Evolutionary conservation across 2,888 invertebrate species (phyloP).

Genomic region (Harpagoxenus sublaevis): DNA sequence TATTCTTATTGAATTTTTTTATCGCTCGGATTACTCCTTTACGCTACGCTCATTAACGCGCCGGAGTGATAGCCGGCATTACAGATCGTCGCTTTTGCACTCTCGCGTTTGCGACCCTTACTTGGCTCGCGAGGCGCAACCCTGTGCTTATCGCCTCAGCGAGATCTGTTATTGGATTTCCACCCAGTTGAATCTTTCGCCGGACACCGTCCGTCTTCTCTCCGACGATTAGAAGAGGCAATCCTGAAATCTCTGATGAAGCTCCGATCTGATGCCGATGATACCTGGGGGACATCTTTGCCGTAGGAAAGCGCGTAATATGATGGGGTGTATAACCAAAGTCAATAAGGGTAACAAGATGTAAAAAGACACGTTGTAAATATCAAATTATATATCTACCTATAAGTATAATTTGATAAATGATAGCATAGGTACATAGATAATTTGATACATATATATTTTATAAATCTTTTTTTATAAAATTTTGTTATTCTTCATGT

Average conservation of each 20-base stretch:
- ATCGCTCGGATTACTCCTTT: background rate
- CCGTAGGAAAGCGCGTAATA: conserved; percentile 43
- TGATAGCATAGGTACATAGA: too few species aligned
- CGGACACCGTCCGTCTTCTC: conserved; percentile 56
- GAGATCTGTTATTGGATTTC: conserved; percentile 77
- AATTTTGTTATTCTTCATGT: background rate
- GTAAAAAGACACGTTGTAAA: conserved; percentile 29
- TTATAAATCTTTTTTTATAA: background rate
- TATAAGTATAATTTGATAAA: too few species aligned
- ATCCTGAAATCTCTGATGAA: conserved; percentile 60
- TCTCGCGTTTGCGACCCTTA: conserved; percentile 20
- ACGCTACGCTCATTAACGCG: conserved; percentile 24
- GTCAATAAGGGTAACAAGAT: conserved; percentile 23
- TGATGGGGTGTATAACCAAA: conserved; percentile 51
- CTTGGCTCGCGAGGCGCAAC: conserved; percentile 20
- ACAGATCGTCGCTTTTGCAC: conserved; percentile 11
- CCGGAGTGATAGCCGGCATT: background rate
- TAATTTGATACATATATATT: background rate
- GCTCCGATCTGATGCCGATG: conserved; percentile 65
- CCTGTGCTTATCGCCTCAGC: conserved; percentile 55
- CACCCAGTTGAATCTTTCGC: conserved; percentile 69
- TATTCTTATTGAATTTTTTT: conserved; percentile 11
- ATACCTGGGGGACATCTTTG: conserved; percentile 54
- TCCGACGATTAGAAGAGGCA: conserved; percentile 64
- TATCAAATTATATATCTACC: background rate